Base-by-base conservation (phyloP, 2,113 vertebrate species). In the Oryctolagus cuniculus region DNA sequence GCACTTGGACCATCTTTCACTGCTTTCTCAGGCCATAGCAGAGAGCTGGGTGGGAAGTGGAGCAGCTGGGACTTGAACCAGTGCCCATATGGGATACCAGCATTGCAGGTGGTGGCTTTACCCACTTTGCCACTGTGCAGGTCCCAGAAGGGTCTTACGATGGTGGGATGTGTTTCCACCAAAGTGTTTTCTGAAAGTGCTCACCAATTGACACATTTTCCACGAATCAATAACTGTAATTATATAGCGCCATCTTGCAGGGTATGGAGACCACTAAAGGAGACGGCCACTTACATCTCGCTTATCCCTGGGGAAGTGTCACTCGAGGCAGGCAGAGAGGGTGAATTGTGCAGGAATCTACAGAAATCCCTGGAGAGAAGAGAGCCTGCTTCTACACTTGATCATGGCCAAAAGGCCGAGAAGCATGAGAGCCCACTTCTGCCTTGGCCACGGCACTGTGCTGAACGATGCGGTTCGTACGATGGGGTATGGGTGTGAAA, bases 401-500 rank as follows among this genome's bases (percentile, higher is more conserved):
- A 44, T 44, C 15, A 64, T 44, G 74, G 19, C 66, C 31, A 64
- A 44, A 44, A 44, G 44, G 44, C 44, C 44, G 6, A 44, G 44
- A 44, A 44, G 44, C 44, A 44, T 44, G 44, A 6, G 36, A 51
- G 61, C 11, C 36, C 3, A 0, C 61, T 55, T 34, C 3, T 19
- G 38, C 15, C 15, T 70, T 44, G 74, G 19, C 66, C 31, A 64
- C 6, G 10, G 58, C 44, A n/a, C 44, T 31, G 58, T 90, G 25
- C 25, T 53, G 55, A 2, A 12, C 25, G 51, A 34, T 10, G 10
- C 9, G 11, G 5, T 63, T 9, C 53, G 36, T 3, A 2, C 1
- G 15, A 1, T 10, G 1, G 4, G 64, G 25, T 12, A 1, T 7
- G 3, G 3, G 38, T 55, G 69, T 17, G 1, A 4, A 0, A 5